Evolutionary conservation across 2,113 vertebrate genomes (phyloP).

Genomic region (Pygathrix nemaeus): DNA sequence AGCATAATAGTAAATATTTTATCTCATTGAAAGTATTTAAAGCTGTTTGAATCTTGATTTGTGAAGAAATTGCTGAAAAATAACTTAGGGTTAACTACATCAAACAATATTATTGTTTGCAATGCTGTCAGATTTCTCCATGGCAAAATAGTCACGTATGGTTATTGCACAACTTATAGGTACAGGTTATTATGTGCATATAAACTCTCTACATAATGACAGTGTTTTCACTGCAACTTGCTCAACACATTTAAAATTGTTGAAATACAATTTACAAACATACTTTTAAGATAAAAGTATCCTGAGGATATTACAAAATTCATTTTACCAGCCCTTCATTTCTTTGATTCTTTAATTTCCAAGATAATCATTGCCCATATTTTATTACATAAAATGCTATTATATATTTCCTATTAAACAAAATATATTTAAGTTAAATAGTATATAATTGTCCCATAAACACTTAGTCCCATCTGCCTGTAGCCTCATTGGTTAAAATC

Average conservation of each 20-base stretch:
- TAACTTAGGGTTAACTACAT: slow-evolving; percentile 68
- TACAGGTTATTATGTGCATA: slow-evolving; percentile 78
- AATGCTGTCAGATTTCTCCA: slow-evolving; percentile 77
- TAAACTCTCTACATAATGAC: slow-evolving; percentile 74
- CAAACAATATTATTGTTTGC: slow-evolving; percentile 76
- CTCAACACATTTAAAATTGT: slow-evolving; percentile 84
- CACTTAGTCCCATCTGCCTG: slow-evolving; percentile 73
- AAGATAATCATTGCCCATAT: slow-evolving; percentile 74
- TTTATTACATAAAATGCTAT: slow-evolving; percentile 82
- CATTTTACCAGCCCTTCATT: slow-evolving; percentile 87
- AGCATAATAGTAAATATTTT: slow-evolving; percentile 68
- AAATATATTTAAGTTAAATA: slow-evolving; percentile 86
- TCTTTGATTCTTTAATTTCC: slow-evolving; percentile 83
- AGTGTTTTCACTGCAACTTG: slow-evolving; percentile 80
- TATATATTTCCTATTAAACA: slow-evolving; percentile 79
- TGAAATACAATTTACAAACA: slow-evolving; percentile 87
- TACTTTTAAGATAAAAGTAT: slow-evolving; percentile 87
- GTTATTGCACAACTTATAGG: slow-evolving; percentile 84
- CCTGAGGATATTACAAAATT: slow-evolving; percentile 89
- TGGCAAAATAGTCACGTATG: slow-evolving; percentile 76
- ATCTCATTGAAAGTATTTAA: slow-evolving; percentile 74
- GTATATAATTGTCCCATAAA: slow-evolving; percentile 80
- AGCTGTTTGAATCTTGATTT: slow-evolving; percentile 75
- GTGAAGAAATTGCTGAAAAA: slow-evolving; percentile 67
- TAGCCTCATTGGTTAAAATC: slow-evolving; percentile 79